A percentile compares a stretch with the other conserved stretches of the same genome.
These are phyloP conservation scores for Tiliqua scincoides DNA, from an alignment of 2,113 vertebrate species.

Conservation along the genomic window DNA sequence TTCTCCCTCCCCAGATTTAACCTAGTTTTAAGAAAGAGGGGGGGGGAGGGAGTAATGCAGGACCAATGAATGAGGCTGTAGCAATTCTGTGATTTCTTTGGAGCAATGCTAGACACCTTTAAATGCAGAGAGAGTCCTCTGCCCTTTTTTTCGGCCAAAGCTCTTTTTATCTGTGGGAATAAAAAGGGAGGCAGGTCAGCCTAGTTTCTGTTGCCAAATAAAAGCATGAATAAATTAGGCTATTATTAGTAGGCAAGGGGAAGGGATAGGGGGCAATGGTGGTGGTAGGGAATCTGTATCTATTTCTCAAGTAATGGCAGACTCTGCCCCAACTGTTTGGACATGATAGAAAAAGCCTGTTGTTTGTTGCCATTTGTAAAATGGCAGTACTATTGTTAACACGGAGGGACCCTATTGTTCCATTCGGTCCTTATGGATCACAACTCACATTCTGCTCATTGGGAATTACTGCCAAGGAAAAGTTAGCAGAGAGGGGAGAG, in stretches of 20 bases:
- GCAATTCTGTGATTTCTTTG: constrained; percentile 74
- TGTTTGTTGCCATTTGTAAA: constrained; percentile 65
- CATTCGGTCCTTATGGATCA: constrained; percentile 66
- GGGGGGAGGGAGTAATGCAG: constrained; percentile 49
- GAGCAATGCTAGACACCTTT: constrained; percentile 66
- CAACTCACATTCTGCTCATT: constrained; percentile 63
- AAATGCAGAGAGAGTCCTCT: constrained; percentile 61
- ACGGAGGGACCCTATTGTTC: constrained; percentile 66
- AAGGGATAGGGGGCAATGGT: constrained; percentile 20
- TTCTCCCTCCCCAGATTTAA: constrained; percentile 70
- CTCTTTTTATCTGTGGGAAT: constrained; percentile 62
- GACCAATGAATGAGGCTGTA: constrained; percentile 75
- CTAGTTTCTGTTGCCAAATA: constrained; percentile 66
- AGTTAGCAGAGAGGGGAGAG: constrained; percentile 56
- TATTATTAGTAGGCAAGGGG: constrained; percentile 76
- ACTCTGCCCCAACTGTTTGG: constrained; percentile 71
- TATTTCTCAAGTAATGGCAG: constrained; percentile 72
- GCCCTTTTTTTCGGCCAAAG: constrained; percentile 57
- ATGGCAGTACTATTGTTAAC: constrained; percentile 66
- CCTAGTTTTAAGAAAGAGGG: constrained; percentile 69
- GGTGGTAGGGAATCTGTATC: constrained; percentile 50
- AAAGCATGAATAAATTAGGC: constrained; percentile 76
- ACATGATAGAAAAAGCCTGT: constrained; percentile 69
- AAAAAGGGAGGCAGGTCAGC: constrained; percentile 68
- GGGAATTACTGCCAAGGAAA: constrained; percentile 38